Evolutionary conservation across 2,113 vertebrate genomes (phyloP).

Genomic region (Oreocharis arfaki): DNA sequence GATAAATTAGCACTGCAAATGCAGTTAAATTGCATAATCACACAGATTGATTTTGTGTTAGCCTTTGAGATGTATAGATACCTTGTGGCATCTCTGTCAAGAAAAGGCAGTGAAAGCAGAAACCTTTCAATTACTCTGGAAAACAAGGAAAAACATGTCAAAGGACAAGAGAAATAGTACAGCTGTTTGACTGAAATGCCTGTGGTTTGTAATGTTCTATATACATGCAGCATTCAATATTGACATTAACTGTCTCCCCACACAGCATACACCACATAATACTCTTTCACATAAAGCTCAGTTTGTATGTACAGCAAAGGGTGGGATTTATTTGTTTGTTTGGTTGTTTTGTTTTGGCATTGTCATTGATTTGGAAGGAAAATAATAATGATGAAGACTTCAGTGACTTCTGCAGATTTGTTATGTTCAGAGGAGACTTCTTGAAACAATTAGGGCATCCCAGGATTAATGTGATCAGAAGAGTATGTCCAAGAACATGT

Average conservation of each 20-base stretch:
- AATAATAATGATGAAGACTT: not conserved
- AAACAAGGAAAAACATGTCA: slow-evolving; percentile 35
- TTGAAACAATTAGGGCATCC: not conserved
- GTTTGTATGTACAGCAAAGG: not conserved
- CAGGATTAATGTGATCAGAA: not conserved
- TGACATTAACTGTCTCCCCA: not conserved
- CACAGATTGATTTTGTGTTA: slow-evolving; percentile 76
- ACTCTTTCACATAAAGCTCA: not conserved
- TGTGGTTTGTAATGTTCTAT: not conserved
- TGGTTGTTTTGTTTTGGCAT: not conserved
- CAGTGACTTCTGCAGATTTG: not conserved
- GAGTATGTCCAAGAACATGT: not conserved
- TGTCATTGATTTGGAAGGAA: not conserved
- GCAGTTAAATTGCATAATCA: slow-evolving; percentile 74
- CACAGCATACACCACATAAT: not conserved
- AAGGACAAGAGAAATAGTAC: not conserved
- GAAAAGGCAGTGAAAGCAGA: slow-evolving; percentile 51
- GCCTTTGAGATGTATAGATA: slow-evolving; percentile 71
- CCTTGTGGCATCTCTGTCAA: slow-evolving; percentile 69
- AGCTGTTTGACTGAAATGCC: not conserved
- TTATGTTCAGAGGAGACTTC: not conserved
- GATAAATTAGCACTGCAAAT: slow-evolving; percentile 77
- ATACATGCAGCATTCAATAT: not conserved
- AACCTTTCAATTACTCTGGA: slow-evolving; percentile 38
- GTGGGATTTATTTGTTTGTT: not conserved